These are phyloP conservation scores for Bedellia somnulentella DNA, from an alignment of 2,888 invertebrate species.

Conservation along the genomic window DNA sequence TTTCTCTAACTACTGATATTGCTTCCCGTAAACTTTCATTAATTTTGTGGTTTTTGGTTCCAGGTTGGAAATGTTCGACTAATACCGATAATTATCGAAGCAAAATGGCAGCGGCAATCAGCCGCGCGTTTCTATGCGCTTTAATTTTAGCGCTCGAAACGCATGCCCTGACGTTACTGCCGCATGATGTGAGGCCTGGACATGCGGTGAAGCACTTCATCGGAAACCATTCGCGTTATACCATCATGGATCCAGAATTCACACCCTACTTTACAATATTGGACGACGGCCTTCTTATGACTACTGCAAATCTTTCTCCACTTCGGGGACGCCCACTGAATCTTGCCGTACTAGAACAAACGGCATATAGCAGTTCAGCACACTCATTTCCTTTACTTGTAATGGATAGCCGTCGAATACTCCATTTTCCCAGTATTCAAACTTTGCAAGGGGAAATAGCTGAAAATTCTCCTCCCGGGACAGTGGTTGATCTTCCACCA, in stretches of 20 bases:
- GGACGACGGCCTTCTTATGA: constrained; percentile 88
- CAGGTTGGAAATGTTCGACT: constrained; percentile 48
- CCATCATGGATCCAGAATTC: constrained; percentile 74
- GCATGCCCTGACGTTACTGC: constrained; percentile 67
- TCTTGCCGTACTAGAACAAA: constrained; percentile 79
- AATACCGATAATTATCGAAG: no score
- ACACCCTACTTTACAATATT: constrained; percentile 86
- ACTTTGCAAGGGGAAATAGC: constrained; percentile 69
- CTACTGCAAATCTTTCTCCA: constrained; percentile 81
- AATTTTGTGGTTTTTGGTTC: no score
- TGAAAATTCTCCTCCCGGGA: constrained; percentile 77
- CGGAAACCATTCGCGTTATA: constrained; percentile 54
- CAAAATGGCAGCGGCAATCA: no score
- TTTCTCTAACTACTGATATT: no score
- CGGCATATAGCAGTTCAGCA: constrained; percentile 76
- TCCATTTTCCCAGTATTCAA: constrained; percentile 71
- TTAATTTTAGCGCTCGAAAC: constrained; percentile 28
- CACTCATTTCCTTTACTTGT: constrained; percentile 82
- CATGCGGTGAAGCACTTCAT: constrained; percentile 83
- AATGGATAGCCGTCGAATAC: constrained; percentile 79
- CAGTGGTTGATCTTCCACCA: constrained; percentile 70
- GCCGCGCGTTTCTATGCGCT: constrained; percentile 37
- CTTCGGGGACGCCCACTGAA: constrained; percentile 80
- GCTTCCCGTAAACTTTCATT: no score
- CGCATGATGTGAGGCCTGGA: constrained; percentile 88